Conservation (phyloP, 2,797 vertebrate genomes). For the Labroides dimidiatus region DNA sequence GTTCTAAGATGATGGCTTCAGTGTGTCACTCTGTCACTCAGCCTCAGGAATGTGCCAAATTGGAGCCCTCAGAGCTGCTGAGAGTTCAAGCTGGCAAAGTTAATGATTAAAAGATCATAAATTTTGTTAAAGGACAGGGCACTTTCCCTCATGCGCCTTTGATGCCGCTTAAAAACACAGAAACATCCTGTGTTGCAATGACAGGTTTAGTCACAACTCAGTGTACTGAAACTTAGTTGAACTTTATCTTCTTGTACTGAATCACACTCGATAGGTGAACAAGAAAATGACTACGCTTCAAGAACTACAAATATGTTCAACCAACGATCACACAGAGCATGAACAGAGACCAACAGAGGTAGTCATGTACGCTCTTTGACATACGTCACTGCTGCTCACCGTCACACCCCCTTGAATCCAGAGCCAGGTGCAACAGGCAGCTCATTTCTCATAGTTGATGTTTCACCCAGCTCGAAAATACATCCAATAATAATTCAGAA, state of each 20-base stretch:
- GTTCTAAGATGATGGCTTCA: neutral
- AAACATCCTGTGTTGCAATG: neutral
- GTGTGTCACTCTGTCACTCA: neutral
- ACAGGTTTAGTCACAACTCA: neutral
- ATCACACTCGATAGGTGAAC: neutral
- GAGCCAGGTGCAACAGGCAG: constrained; percentile 60
- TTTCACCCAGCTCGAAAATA: constrained; percentile 40
- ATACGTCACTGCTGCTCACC: constrained; percentile 27
- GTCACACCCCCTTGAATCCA: constrained; percentile 9
- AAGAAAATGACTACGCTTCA: too few species aligned
- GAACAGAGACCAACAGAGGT: neutral
- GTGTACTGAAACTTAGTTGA: neutral
- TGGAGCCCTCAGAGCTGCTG: neutral
- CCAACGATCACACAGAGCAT: neutral
- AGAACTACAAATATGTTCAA: too few species aligned
- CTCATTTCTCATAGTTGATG: constrained; percentile 66
- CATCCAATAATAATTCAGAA: constrained; percentile 23
- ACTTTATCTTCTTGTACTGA: neutral
- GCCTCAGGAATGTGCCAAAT: constrained; percentile 14
- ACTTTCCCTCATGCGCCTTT: constrained; percentile 19
- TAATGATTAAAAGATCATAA: constrained; percentile 55
- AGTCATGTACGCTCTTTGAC: neutral
- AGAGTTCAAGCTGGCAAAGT: constrained; percentile 30
- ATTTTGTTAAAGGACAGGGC: constrained; percentile 25
- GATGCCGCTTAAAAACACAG: neutral